Evolutionary conservation across 2,797 vertebrate species (phyloP), one percentile per base, ranked within the genome.

Genomic region (Tokudaia tokunoshimensis): DNA sequence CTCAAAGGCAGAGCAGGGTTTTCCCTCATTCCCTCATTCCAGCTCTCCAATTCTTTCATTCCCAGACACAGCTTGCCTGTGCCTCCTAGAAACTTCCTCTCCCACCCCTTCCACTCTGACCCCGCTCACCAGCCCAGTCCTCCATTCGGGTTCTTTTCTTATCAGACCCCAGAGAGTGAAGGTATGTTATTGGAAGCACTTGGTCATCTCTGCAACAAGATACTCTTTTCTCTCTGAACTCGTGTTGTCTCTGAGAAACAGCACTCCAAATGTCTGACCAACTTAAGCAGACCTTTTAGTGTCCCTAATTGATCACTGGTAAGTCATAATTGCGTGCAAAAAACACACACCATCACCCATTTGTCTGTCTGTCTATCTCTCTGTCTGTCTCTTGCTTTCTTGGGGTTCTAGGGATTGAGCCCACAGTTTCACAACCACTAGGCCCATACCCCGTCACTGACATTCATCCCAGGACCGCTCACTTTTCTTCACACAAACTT

Each of bases 231-330:
- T 88, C 37, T 76, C 95, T 84, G 15, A 5, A 86, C 91, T 61
- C 79, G 17, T 10, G 44, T 85, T 92, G 72, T 81, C 86, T 92
- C n/a, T 92, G 22, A 78, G n/a, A 82, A 79, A 87, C 13, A n/a
- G 31, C 14, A 61, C 47, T 89, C 76, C 93, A 74, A 78, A 78
- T 13, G 26, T 81, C 79, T 89, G 82, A 81, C 26, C 34, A 92
- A 22, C 19, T 52, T 76, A 78, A 34, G 14, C 34, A 92, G 9
- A 19, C 84, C 87, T 55, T 79, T 89, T 67, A 57, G 76, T 93
- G 70, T 19, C 79, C 34, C 7, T 76, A 29, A 67, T 89, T 84
- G 59, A 29, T 80, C 15, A 52, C n/a, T 50, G 4, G 0, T 74
- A 86, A 59, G 61, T 61, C 47, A 74, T 12, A 89, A 79, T 80